These are phyloP conservation scores for Mylabris sibirica DNA, from an alignment of 2,888 invertebrate species.

Conservation along the genomic window DNA sequence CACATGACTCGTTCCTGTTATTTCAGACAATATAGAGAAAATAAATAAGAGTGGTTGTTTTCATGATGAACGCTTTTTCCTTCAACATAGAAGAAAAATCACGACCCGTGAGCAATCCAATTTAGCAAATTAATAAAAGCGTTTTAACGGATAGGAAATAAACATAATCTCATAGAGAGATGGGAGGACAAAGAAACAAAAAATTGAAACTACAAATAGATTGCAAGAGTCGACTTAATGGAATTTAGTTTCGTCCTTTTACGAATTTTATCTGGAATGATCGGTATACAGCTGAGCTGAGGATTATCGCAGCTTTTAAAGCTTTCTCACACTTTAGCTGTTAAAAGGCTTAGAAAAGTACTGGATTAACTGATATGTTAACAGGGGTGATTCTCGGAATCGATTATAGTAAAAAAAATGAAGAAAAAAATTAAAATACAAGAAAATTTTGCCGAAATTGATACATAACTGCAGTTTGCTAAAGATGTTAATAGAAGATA, in stretches of 20 bases:
- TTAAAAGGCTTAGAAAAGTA: background rate
- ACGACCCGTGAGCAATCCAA: constrained; percentile 3
- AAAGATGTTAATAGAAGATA: constrained; percentile 54
- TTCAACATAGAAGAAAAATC: background rate
- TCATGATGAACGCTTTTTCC: background rate
- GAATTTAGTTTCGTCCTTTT: constrained; percentile 3
- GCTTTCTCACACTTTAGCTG: background rate
- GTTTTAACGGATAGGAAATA: constrained; percentile 1
- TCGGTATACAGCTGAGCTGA: constrained; percentile 11
- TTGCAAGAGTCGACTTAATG: background rate
- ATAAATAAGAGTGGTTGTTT: constrained; percentile 17
- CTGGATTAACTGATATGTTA: constrained; percentile 8
- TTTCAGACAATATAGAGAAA: constrained; percentile 22
- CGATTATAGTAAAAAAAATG: background rate
- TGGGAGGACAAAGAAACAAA: background rate
- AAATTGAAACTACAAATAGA: constrained; percentile 1
- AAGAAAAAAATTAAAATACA: background rate
- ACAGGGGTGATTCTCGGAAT: background rate
- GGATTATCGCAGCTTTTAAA: constrained; percentile 9
- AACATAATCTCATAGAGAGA: background rate
- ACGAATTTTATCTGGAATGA: constrained; percentile 16
- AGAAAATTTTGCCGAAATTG: background rate
- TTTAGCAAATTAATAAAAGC: constrained; percentile 4
- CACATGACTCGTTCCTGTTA: constrained; percentile 42
- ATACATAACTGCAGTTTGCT: constrained; percentile 40